Evolutionary conservation across 2,888 invertebrate species (phyloP), one percentile per base, ranked within the genome.

Genomic region (Diplolepis rosae): DNA sequence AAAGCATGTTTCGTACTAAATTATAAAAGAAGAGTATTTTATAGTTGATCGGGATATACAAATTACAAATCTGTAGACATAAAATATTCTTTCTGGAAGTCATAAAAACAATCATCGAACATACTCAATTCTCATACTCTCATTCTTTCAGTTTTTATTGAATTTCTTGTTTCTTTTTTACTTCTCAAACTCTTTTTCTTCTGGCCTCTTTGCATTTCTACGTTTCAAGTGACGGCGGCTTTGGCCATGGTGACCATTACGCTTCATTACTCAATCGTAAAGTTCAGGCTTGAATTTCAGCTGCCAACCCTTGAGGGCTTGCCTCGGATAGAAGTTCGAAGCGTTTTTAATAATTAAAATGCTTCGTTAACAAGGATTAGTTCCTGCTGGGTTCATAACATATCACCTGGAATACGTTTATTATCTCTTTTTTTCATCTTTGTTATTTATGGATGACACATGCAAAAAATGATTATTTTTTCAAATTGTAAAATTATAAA

Each of bases 221-320:
- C 61, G 35, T 35, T 39, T 24, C 35, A 22, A 61, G 56, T 35
- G 61, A 61, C 35, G 39, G 61, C 39, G 61, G 61, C 61, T 61
- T 61, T 61, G 35, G 27, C 24, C 24, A 61, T 24, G 61, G 22
- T 45, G 45, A 73, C 68, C 73, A 74, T 76, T 79, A 79, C 72
- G 76, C 72, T 81, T 80, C 77, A 77, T 82, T 82, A 80, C 77
- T 76, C 77, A 74, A 72, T 80, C 78, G 78, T 80, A 80, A 81
- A 81, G 69, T 75, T 79, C 70, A 70, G 72, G 68, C 68, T 79
- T 75, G 72, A 71, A 73, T 74, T 77, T 77, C 69, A 73, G 9
- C 35, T 51, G 67, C 66, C 28, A 27, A 11, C 42, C 65, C 69
- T 74, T 70, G 71, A 70, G 69, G 39, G n/a, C n/a, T 18, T 54